These are phyloP conservation scores for Plebejus argus DNA, from an alignment of 2,888 invertebrate genomes.

Conservation along the genomic window DNA sequence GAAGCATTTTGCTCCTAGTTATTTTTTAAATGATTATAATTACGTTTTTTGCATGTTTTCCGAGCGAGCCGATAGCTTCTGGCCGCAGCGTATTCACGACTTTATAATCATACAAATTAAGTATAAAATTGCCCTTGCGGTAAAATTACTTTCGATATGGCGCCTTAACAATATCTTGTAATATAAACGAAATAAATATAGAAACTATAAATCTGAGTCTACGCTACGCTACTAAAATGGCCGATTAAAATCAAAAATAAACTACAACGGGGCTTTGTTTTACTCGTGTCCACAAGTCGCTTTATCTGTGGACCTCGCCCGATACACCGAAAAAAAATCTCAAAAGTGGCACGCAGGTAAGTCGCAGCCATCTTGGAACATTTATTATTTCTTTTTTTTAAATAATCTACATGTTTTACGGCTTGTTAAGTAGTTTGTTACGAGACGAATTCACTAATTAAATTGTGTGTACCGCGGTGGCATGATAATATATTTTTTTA, in stretches of 20 bases:
- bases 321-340: conserved; percentile 52
- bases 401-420: conserved; percentile 76
- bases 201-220: conserved; percentile 58
- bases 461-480: conserved; percentile 61
- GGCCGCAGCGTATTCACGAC: no score
- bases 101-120: no score
- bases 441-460: conserved; percentile 65
- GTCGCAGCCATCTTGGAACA: conserved; percentile 64
- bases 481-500: conserved; percentile 46
- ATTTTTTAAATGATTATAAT: no score
- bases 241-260: conserved; percentile 72
- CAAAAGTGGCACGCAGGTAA: conserved; percentile 69
- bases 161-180: neutral
- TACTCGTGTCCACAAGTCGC: conserved; percentile 74
- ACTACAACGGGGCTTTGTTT: conserved; percentile 73
- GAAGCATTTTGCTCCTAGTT: no score
- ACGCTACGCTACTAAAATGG: conserved; percentile 60
- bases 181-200: conserved; percentile 31
- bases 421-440: conserved; percentile 72
- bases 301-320: conserved; percentile 61
- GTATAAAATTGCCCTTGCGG: no score
- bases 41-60: no score
- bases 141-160: no score
- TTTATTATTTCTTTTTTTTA: conserved; percentile 68
- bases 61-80: no score